Base-by-base conservation (phyloP, 2,888 invertebrate species). In the Morpho helenor region DNA sequence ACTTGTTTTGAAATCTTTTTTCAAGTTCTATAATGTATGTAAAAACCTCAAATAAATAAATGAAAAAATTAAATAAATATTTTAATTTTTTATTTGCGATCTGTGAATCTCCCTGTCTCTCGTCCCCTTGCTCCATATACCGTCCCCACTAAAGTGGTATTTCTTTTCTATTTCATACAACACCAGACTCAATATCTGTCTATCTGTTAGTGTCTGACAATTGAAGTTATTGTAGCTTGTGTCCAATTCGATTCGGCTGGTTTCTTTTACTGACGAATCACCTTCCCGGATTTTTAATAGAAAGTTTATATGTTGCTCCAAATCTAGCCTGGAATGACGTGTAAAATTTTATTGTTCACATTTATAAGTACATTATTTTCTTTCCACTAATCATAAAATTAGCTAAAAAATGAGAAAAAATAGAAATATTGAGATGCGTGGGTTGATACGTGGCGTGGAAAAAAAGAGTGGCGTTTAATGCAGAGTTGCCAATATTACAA, bases 141-240 rank as follows among this genome's bases (percentile, higher is more conserved):
- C 96, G 72, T 95, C 94, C 0, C 95, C 95, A 9, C 93, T 94
- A 71, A 96, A 96, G 77, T 95, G 93, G 76, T 93, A 92, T 68
- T 93, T 92, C 67, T 91, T 92, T 77, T 96, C 96, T 23, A 96
- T 92, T 57, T 93, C 89, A 74, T 96, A 96, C 49, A 95, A 72
- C 54, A 93, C 91, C 41, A 96, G 79, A 52, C 94, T 93, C 16
- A 96, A 78, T 52, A 92, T 80, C 63, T 94, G 92, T 10, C 77
- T 73, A 50, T 91, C 92, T 0, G 81, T 84, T 1, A 93, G 68
- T 0, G 69, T 59, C 0, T 65, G 31, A 46, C 69, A 75, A 7
- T 80, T 75, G 10, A 83, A 9, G 63, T 69, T 69, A 63, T 69
- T 76, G 65, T 80, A 81, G 46, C 65, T 67, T 0, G 69, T 43